Percentiles rank a stretch among this genome's conserved stretches.
Evolutionary conservation across 2,113 vertebrate species (phyloP).

Genomic region (Rattus norvegicus): DNA sequence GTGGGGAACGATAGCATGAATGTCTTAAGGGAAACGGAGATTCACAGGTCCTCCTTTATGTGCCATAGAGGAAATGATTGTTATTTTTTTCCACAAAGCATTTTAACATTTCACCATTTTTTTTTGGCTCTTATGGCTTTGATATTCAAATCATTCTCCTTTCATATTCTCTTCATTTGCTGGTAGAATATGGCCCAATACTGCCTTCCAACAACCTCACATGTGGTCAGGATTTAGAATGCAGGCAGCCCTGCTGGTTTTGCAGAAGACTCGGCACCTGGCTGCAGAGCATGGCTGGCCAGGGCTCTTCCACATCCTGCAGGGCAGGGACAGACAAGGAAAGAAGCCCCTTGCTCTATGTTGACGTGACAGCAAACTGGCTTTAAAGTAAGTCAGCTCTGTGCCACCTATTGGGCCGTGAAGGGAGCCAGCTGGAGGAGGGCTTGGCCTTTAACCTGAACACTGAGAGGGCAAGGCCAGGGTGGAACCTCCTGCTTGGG

Average conservation of each 20-base stretch:
- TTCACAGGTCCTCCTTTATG: background rate
- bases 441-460: background rate
- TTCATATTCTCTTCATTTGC: background rate
- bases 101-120: too few relatives aligned
- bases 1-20: too few relatives aligned
- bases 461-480: too few relatives aligned
- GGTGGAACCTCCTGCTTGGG: background rate
- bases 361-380: background rate
- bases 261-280: background rate
- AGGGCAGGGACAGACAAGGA: too few relatives aligned
- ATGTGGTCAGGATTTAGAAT: fast-evolving
- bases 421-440: background rate
- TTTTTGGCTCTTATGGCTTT: background rate
- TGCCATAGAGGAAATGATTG: background rate
- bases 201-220: too few relatives aligned
- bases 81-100: background rate
- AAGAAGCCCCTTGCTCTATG: background rate
- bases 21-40: background rate
- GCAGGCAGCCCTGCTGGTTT: background rate
- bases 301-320: background rate
- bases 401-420: background rate
- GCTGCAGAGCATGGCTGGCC: fast-evolving
- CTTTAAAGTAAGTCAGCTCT: background rate
- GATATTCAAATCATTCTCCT: too few relatives aligned
- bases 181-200: fast-evolving